Percentiles rank a stretch among this genome's conserved stretches.
Conservation (phyloP, 2,888 invertebrate genomes). For the Ectropis crepuscularia region DNA sequence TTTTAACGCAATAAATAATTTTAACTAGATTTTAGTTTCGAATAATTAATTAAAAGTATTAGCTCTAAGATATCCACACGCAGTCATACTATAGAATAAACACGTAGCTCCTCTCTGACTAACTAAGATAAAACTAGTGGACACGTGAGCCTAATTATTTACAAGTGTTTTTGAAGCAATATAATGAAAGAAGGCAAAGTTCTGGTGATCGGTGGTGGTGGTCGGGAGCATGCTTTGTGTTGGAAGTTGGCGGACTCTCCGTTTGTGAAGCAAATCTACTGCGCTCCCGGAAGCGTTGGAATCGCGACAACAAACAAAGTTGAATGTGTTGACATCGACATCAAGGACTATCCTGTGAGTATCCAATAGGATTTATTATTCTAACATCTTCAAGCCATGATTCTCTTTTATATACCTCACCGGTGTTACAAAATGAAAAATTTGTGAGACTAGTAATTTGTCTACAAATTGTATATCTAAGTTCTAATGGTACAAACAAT, state of each 20-base stretch:
- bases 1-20: conserved; percentile 23
- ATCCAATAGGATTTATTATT: background rate
- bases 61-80: background rate
- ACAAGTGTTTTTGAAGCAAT: conserved; percentile 22
- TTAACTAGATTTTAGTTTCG: conserved; percentile 9
- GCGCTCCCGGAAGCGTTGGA: conserved; percentile 95
- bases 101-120: background rate
- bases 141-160: conserved; percentile 52
- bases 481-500: too few species aligned
- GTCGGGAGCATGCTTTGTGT: conserved; percentile 97
- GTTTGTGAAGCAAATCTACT: conserved; percentile 89
- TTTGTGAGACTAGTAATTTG: too few species aligned
- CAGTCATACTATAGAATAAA: background rate
- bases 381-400: background rate
- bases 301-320: conserved; percentile 90
- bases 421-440: too few species aligned
- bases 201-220: conserved; percentile 95
- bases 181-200: conserved; percentile 83
- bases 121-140: conserved; percentile 12
- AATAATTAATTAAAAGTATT: background rate
- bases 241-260: conserved; percentile 96
- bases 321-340: conserved; percentile 85
- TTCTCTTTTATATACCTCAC: too few species aligned
- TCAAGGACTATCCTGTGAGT: conserved; percentile 89
- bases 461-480: too few species aligned